phyloP scores from a whole-genome alignment of 2,888 invertebrate genomes.

The Aporophyla nigra region DNA sequence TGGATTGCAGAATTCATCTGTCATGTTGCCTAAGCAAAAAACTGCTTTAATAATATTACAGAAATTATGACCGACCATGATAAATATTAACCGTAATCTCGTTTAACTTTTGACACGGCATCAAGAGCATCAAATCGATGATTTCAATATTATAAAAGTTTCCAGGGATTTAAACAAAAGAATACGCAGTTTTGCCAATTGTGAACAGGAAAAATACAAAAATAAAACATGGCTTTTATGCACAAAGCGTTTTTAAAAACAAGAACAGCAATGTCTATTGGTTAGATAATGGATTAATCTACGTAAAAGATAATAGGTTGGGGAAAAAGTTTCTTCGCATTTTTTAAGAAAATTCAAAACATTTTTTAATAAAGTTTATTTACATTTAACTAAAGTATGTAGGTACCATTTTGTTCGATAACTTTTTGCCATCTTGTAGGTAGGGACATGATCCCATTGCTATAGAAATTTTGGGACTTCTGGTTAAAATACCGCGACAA shows the following conservation, averaged over 20 bases:
- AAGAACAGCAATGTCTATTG: constrained; percentile 29
- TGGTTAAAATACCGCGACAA: too few relatives aligned
- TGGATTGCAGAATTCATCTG: constrained; percentile 21
- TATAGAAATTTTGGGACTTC: too few relatives aligned
- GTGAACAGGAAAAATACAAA: background rate
- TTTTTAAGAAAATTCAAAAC: too few relatives aligned
- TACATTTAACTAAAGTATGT: too few relatives aligned
- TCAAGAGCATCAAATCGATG: constrained; percentile 26
- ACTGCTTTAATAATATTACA: constrained; percentile 9
- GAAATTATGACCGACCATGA: background rate
- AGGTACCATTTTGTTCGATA: too few relatives aligned
- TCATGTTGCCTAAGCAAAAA: background rate
- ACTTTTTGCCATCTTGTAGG: too few relatives aligned
- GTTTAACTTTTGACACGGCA: constrained; percentile 35
- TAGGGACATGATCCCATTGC: too few relatives aligned
- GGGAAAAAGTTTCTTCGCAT: too few relatives aligned
- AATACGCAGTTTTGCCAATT: constrained; percentile 7
- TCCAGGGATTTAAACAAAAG: constrained; percentile 11
- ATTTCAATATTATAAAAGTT: background rate
- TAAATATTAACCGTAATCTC: constrained; percentile 26
- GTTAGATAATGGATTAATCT: constrained; percentile 24
- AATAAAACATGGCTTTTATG: constrained; percentile 3
- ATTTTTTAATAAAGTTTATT: too few relatives aligned
- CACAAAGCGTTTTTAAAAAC: constrained; percentile 6
- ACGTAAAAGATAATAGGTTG: background rate